These are phyloP conservation scores for Gobio gobio DNA, from an alignment of 2,113 vertebrate genomes.

Conservation along the genomic window DNA sequence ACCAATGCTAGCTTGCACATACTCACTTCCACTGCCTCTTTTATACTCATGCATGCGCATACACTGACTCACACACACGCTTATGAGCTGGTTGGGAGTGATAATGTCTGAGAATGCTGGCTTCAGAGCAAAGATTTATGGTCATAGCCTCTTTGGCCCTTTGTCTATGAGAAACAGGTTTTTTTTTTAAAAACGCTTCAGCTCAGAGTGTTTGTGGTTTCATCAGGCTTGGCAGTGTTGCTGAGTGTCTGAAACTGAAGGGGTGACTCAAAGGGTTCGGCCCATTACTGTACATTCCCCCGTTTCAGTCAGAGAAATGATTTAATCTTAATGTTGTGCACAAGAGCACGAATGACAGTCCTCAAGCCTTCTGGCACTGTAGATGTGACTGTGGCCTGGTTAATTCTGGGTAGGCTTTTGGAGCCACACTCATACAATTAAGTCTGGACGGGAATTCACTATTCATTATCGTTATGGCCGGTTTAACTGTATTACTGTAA, in stretches of 20 bases:
- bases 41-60: constrained; percentile 21
- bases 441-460: constrained; percentile 18
- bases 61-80: constrained; percentile 26
- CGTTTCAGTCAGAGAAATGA: background rate
- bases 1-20: background rate
- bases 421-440: background rate
- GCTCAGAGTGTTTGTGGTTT: constrained; percentile 18
- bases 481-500: constrained; percentile 29
- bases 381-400: background rate
- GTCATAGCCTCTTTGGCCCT: constrained; percentile 3
- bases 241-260: background rate
- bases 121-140: constrained; percentile 20
- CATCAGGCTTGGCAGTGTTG: constrained; percentile 19
- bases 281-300: background rate
- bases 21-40: background rate
- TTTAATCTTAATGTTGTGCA: background rate
- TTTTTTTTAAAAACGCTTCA: background rate
- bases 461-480: constrained; percentile 20
- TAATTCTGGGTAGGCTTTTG: constrained; percentile 13
- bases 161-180: background rate
- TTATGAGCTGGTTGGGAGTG: constrained; percentile 15
- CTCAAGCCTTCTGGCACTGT: background rate
- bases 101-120: constrained; percentile 26
- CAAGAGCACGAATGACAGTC: background rate
- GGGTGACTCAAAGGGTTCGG: background rate